Evolutionary conservation across 2,888 invertebrate genomes (phyloP).

Genomic region (Perithous albicinctus): DNA sequence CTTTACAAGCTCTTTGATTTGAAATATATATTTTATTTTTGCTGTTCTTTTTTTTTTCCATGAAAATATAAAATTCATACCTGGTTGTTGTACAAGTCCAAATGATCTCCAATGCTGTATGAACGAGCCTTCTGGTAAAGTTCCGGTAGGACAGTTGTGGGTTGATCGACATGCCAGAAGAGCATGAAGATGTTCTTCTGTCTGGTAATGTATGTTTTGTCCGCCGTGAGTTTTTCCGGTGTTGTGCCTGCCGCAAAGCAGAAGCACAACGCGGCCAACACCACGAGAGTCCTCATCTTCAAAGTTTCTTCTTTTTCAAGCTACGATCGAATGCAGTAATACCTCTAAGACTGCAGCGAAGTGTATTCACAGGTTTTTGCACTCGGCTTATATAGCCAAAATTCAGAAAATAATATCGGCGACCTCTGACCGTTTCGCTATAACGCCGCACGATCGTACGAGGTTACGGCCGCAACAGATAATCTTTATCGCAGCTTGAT

Average conservation of each 20-base stretch:
- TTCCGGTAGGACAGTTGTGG: slow-evolving; percentile 75
- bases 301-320: not conserved
- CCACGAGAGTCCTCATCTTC: slow-evolving; percentile 85
- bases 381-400: slow-evolving; percentile 59
- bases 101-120: slow-evolving; percentile 74
- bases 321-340: slow-evolving; percentile 9
- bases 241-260: slow-evolving; percentile 84
- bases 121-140: slow-evolving; percentile 75
- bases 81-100: slow-evolving; percentile 73
- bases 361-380: slow-evolving; percentile 21
- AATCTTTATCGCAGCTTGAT: slow-evolving; percentile 6
- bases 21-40: too few relatives aligned
- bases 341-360: slow-evolving; percentile 53
- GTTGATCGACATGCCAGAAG: slow-evolving; percentile 84
- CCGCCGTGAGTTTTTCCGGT: slow-evolving; percentile 67
- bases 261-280: slow-evolving; percentile 83
- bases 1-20: too few relatives aligned
- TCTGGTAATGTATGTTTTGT: slow-evolving; percentile 82
- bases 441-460: slow-evolving; percentile 7
- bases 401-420: slow-evolving; percentile 34
- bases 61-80: slow-evolving; percentile 65
- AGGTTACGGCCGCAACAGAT: slow-evolving; percentile 15
- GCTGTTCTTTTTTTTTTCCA: not conserved
- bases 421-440: slow-evolving; percentile 62
- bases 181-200: slow-evolving; percentile 85